Conservation (phyloP, 2,113 vertebrate species). For the Balaenoptera acutorostrata region DNA sequence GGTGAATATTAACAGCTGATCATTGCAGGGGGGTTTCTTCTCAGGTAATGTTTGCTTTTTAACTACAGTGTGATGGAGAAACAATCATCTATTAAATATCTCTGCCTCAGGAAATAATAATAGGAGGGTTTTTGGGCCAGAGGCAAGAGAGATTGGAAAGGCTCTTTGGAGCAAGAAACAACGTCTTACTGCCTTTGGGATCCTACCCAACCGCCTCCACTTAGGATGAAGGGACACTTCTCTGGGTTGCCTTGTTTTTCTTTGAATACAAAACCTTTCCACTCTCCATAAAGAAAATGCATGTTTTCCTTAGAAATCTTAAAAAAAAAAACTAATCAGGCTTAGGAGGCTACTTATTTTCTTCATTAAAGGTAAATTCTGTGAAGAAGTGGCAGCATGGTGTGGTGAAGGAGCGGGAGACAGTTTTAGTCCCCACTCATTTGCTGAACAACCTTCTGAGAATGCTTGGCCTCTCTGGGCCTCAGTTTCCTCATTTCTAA, state of each 20-base stretch:
- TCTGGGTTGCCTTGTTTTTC: neutral
- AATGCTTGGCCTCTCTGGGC: neutral
- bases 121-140: neutral
- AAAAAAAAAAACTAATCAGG: neutral
- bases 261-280: neutral
- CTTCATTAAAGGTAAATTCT: neutral
- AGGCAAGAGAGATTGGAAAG: neutral
- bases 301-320: neutral
- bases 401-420: rapidly evolving
- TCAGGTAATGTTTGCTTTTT: neutral
- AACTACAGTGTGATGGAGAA: neutral
- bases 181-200: neutral
- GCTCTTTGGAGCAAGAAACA: neutral
- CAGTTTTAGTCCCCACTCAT: neutral
- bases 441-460: neutral
- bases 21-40: neutral
- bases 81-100: neutral
- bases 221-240: neutral
- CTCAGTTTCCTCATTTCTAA: neutral
- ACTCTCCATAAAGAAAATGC: neutral
- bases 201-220: rapidly evolving
- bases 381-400: neutral
- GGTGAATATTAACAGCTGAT: neutral
- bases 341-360: neutral
- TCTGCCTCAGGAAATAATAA: neutral